Evolutionary conservation across 2,113 vertebrate genomes (phyloP).

Genomic region (Melanerpes formicivorus): DNA sequence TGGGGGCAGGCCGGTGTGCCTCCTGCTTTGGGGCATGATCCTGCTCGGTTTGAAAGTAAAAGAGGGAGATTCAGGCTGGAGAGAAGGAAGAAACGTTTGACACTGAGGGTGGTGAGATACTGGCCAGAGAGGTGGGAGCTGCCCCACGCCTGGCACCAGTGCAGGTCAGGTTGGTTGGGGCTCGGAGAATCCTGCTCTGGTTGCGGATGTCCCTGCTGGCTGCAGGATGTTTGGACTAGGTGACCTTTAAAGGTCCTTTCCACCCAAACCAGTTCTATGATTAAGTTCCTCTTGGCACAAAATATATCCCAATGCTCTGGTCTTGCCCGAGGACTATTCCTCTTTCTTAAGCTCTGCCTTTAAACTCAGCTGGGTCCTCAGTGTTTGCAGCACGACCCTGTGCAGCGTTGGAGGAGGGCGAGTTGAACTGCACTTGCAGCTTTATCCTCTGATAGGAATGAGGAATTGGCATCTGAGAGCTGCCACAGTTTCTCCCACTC

Average conservation of each 20-base stretch:
- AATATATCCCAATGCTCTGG: not conserved
- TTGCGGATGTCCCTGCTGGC: too few relatives aligned
- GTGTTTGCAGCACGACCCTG: not conserved
- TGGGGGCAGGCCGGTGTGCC: not conserved
- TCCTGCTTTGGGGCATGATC: constrained; percentile 41
- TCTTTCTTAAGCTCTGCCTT: not conserved
- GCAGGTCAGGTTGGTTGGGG: too few relatives aligned
- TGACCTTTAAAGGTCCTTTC: too few relatives aligned
- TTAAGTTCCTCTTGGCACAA: not conserved
- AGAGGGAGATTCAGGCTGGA: too few relatives aligned
- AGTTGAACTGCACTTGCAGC: not conserved
- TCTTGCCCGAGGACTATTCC: not conserved
- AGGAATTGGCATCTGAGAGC: not conserved
- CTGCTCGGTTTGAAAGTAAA: not conserved
- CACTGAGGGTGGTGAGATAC: too few relatives aligned
- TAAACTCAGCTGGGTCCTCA: not conserved
- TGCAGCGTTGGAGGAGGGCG: not conserved
- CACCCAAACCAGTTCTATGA: not conserved
- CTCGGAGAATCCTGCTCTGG: too few relatives aligned
- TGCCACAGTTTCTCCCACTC: not conserved
- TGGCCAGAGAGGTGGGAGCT: too few relatives aligned
- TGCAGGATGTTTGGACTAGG: too few relatives aligned
- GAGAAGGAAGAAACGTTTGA: too few relatives aligned
- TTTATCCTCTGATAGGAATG: not conserved
- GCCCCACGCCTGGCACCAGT: too few relatives aligned